Conservation (phyloP, 2,113 vertebrate genomes). For the Poeciliopsis retropinna region DNA sequence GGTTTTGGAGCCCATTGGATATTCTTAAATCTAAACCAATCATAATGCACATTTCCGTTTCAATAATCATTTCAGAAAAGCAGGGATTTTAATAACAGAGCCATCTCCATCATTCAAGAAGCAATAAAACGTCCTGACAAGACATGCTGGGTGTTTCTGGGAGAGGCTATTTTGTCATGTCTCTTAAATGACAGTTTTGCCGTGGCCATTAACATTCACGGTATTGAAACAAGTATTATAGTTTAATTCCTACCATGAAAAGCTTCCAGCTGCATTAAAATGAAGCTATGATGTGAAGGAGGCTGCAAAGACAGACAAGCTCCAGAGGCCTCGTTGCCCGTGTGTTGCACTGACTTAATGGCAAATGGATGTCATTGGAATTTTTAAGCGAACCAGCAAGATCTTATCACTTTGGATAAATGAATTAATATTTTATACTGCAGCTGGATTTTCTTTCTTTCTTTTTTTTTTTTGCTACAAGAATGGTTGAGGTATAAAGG, state of each 20-base stretch:
- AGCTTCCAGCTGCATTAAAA: constrained; percentile 77
- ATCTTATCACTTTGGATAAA: constrained; percentile 81
- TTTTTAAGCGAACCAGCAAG: constrained; percentile 78
- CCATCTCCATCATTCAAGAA: constrained; percentile 66
- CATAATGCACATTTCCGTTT: constrained; percentile 67
- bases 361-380: constrained; percentile 80
- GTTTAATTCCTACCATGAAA: constrained; percentile 81
- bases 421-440: constrained; percentile 84
- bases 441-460: constrained; percentile 66
- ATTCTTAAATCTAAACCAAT: constrained; percentile 69
- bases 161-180: constrained; percentile 74
- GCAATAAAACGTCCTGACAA: constrained; percentile 60
- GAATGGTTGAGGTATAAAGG: constrained; percentile 65
- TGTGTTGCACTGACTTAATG: constrained; percentile 76
- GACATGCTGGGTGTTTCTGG: constrained; percentile 60
- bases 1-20: constrained; percentile 74
- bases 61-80: constrained; percentile 60
- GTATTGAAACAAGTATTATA: constrained; percentile 80
- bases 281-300: constrained; percentile 42
- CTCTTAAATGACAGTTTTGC: constrained; percentile 77
- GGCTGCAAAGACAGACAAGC: constrained; percentile 63
- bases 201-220: constrained; percentile 70
- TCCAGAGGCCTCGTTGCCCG: constrained; percentile 71
- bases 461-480: constrained; percentile 29
- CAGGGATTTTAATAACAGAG: constrained; percentile 64